Percentiles rank a stretch among this genome's conserved stretches.
These are phyloP conservation scores for Diarsia rubi DNA, from an alignment of 2,888 invertebrate species.

Conservation along the genomic window DNA sequence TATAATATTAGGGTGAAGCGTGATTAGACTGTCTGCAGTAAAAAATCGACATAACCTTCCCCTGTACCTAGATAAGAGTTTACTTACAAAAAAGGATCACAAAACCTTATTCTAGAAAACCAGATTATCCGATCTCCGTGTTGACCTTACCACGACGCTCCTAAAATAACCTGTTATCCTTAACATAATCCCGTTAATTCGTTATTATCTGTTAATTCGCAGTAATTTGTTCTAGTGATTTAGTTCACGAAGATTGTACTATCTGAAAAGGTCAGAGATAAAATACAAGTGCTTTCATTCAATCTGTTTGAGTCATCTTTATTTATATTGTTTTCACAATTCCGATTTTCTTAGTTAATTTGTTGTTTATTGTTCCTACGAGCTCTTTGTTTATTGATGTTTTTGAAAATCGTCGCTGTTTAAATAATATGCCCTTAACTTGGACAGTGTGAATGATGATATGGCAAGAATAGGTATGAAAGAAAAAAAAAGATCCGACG, in stretches of 20 bases:
- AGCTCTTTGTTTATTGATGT: neutral
- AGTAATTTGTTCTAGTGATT: constrained; percentile 42
- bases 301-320: constrained; percentile 30
- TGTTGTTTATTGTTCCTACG: neutral
- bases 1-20: no score
- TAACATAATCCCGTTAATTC: constrained; percentile 23
- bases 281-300: constrained; percentile 12
- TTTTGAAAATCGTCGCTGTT: neutral
- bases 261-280: constrained; percentile 44
- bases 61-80: neutral
- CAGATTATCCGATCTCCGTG: neutral
- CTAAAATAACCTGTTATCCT: constrained; percentile 19
- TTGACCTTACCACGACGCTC: constrained; percentile 21
- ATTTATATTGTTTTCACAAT: neutral
- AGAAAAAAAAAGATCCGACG: no score
- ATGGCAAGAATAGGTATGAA: no score
- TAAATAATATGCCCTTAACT: no score
- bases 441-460: no score
- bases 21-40: neutral
- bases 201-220: constrained; percentile 33
- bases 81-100: neutral
- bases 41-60: neutral
- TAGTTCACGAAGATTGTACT: constrained; percentile 20
- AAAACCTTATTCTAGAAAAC: neutral
- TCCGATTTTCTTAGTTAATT: neutral